phyloP scores from a whole-genome alignment of 2,888 invertebrate species.

The Cephus spinipes region DNA sequence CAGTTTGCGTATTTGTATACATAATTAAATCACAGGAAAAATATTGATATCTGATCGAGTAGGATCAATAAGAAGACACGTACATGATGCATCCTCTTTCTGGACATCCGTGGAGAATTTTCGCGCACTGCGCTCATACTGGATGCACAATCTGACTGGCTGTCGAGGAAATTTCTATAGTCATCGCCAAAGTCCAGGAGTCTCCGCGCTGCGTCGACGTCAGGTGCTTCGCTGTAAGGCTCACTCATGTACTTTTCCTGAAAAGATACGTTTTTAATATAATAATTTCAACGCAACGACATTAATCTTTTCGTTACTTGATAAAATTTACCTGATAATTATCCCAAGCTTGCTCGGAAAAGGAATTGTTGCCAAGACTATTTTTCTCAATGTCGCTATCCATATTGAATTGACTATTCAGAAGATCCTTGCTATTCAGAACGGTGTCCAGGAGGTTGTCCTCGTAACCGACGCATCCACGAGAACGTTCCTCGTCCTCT shows the following conservation, averaged over 20 bases:
- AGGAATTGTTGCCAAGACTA: conserved; percentile 72
- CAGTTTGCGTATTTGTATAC: too few species aligned
- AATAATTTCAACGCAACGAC: background rate
- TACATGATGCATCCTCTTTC: conserved; percentile 58
- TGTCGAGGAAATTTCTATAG: conserved; percentile 89
- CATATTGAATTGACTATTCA: conserved; percentile 59
- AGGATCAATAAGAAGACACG: conserved; percentile 37
- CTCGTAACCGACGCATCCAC: conserved; percentile 42
- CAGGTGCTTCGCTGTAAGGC: conserved; percentile 87
- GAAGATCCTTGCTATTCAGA: conserved; percentile 46
- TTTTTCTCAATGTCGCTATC: conserved; percentile 76
- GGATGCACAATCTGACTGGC: conserved; percentile 90
- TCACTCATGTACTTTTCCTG: conserved; percentile 94
- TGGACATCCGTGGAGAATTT: conserved; percentile 65
- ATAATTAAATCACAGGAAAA: conserved; percentile 16
- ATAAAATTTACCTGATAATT: conserved; percentile 81
- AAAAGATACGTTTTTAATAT: conserved; percentile 33
- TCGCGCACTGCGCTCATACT: conserved; percentile 76
- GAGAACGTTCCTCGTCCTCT: conserved; percentile 53
- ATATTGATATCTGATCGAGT: conserved; percentile 23
- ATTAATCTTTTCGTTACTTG: background rate
- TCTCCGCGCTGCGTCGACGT: conserved; percentile 86
- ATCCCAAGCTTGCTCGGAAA: conserved; percentile 95
- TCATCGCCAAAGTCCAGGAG: conserved; percentile 91
- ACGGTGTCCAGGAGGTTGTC: conserved; percentile 47